These are phyloP conservation scores for Cottus gobio DNA, from an alignment of 2,113 vertebrate genomes.

Conservation along the genomic window DNA sequence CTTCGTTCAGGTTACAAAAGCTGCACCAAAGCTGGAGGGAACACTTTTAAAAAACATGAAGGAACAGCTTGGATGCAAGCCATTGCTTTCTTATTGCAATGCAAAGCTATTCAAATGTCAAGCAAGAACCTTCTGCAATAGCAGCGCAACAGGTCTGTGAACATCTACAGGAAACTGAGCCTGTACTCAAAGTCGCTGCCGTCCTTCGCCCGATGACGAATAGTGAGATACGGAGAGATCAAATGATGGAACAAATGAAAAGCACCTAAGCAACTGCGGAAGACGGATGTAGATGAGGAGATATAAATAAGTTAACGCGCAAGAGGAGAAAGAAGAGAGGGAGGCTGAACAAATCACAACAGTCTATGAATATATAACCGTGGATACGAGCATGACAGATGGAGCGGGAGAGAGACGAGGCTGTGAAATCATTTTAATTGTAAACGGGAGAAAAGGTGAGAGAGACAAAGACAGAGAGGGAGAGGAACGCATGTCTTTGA, in stretches of 20 bases:
- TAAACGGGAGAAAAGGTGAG: slow-evolving; percentile 28
- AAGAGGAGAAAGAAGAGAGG: slow-evolving; percentile 21
- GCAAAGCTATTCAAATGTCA: background rate
- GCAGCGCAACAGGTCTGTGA: slow-evolving; percentile 35
- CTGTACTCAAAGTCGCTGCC: background rate
- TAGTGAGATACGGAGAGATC: slow-evolving; percentile 13
- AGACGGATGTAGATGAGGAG: slow-evolving; percentile 36
- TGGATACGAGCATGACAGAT: slow-evolving; percentile 49
- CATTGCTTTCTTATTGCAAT: background rate
- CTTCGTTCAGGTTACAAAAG: background rate
- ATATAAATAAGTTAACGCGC: slow-evolving; percentile 33
- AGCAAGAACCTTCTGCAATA: slow-evolving; percentile 29
- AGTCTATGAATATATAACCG: slow-evolving; percentile 52
- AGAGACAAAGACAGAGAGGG: slow-evolving; percentile 38
- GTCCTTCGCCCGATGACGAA: slow-evolving; percentile 14
- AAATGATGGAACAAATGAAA: slow-evolving; percentile 50
- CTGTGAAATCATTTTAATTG: slow-evolving; percentile 52
- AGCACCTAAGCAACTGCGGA: slow-evolving; percentile 19
- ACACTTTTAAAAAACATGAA: background rate
- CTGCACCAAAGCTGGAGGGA: background rate
- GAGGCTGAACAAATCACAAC: slow-evolving; percentile 40
- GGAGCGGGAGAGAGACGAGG: slow-evolving; percentile 50
- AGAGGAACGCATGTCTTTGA: slow-evolving; percentile 43
- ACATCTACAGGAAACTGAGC: slow-evolving; percentile 13
- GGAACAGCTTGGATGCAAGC: background rate